These are phyloP conservation scores for Myiagra hebetior DNA, from an alignment of 2,113 vertebrate genomes.

Conservation along the genomic window DNA sequence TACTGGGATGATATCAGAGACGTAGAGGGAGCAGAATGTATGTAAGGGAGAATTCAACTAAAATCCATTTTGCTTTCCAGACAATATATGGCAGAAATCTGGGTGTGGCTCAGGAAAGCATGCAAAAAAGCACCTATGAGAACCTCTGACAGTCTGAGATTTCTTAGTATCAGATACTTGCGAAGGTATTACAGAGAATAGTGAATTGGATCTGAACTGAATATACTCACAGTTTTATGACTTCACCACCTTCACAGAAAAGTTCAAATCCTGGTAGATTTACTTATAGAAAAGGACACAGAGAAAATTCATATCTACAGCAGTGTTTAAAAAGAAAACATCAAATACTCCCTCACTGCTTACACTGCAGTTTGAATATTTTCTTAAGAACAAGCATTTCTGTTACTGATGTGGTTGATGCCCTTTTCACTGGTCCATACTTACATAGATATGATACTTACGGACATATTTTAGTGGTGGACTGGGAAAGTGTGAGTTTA, in stretches of 20 bases:
- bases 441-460: background rate
- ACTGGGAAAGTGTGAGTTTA: background rate
- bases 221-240: background rate
- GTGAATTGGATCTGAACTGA: background rate
- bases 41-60: background rate
- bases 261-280: background rate
- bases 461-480: background rate
- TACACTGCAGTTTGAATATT: background rate
- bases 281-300: background rate
- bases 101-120: background rate
- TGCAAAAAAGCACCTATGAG: background rate
- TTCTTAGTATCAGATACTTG: background rate
- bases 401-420: too few relatives aligned
- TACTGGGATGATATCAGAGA: background rate
- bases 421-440: background rate
- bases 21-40: background rate
- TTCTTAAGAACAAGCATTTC: background rate
- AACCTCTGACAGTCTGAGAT: background rate
- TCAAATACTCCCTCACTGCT: background rate
- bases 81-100: background rate
- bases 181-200: background rate
- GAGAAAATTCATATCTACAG: background rate
- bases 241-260: background rate
- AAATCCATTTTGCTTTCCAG: background rate
- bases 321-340: background rate